Evolutionary conservation across 2,888 invertebrate species (phyloP), one percentile per base, ranked within the genome.

Genomic region (Erebia palarica): DNA sequence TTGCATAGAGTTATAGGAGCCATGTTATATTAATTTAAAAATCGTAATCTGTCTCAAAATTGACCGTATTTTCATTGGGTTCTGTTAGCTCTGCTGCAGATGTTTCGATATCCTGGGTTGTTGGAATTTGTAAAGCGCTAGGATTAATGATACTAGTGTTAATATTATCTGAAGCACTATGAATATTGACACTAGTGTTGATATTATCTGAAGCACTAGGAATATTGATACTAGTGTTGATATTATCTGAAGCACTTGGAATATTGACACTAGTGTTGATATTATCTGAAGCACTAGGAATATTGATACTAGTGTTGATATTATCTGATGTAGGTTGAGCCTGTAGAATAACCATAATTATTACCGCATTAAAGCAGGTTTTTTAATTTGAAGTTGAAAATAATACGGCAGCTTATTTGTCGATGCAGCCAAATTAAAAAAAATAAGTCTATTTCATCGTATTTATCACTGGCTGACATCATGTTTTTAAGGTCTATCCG

Each of bases 341-440:
- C 65, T 73, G 71, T 71, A 73, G 69, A 73, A 64, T 73, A 75
- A 71, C 71, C 73, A 75, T 71, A 70, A 63, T 69, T 63, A 75
- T 44, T 44, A 44, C 44, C 71, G 75, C 75, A 72, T 73, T 76
- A 51, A 75, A 73, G 47, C 75, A 74, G 47, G 57, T 57, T 71
- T 72, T 76, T 73, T 76, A 61, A 74, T 71, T 76, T 76, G 74
- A 49, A 74, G 72, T 74, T 75, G 75, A 69, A 76, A 76, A 73
- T 75, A 73, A 73, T 73, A 72, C 18, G 74, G 75, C 63, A 75
- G 60, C 64, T 74, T 75, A 70, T 73, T 75, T 65, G 71, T 64
- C 18, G 70, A 71, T 51, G 70, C 65, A 64, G 75, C 73, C 73
- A 71, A 65, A 66, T 59, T 27, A 1, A 59, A 59, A 36, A 47